A percentile compares a stretch with the other conserved stretches of the same genome.
phyloP scores from a whole-genome alignment of 2,113 vertebrate species.

The Sceloporus tristichus region DNA sequence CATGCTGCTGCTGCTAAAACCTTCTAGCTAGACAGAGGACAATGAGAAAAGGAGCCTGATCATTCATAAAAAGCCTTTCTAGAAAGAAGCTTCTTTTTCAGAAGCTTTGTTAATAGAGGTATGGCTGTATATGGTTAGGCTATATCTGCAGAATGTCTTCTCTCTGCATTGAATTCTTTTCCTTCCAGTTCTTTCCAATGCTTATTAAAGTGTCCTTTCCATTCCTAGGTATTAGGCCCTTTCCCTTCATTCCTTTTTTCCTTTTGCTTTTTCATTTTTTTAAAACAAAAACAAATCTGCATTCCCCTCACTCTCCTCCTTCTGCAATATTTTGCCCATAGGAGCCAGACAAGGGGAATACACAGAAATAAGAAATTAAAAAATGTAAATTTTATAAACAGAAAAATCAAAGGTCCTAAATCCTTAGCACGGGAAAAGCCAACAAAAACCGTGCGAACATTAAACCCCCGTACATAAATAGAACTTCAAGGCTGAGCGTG shows the following conservation, averaged over 20 bases:
- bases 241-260: constrained; percentile 22
- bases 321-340: constrained; percentile 70
- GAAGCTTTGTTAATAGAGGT: too few relatives aligned
- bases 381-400: constrained; percentile 87
- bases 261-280: constrained; percentile 17
- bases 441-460: constrained; percentile 82
- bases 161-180: constrained; percentile 48
- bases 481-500: constrained; percentile 84
- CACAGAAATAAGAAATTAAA: constrained; percentile 82
- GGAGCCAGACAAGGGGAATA: constrained; percentile 71
- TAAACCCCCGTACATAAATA: constrained; percentile 87
- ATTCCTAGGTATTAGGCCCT: background rate
- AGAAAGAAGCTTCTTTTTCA: too few relatives aligned
- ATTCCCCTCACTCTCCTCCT: background rate
- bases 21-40: too few relatives aligned
- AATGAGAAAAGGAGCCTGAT: too few relatives aligned
- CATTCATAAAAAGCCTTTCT: too few relatives aligned
- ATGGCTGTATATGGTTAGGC: background rate
- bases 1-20: constrained; percentile 33
- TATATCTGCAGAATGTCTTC: constrained; percentile 58
- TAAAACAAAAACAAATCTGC: background rate
- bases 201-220: constrained; percentile 56
- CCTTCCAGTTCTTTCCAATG: constrained; percentile 59
- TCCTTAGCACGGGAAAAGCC: constrained; percentile 83
- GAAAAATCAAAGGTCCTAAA: constrained; percentile 85